These are phyloP conservation scores for Acanthopleura granulata DNA, from an alignment of 2,888 invertebrate genomes.

Conservation along the genomic window DNA sequence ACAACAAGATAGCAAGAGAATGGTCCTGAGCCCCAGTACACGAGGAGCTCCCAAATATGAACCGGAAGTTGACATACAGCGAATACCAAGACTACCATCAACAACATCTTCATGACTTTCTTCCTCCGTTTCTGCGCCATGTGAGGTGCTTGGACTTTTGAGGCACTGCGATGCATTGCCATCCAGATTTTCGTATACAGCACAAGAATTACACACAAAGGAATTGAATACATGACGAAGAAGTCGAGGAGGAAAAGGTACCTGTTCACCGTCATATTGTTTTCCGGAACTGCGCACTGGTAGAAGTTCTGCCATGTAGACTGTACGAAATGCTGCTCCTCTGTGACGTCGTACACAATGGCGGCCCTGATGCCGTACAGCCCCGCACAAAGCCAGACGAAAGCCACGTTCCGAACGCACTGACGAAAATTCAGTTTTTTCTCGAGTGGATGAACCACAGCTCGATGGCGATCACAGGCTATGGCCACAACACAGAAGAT, in stretches of 20 bases:
- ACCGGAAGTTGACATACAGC: constrained; percentile 16
- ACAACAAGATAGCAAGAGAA: background rate
- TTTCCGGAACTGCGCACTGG: background rate
- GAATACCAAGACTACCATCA: constrained; percentile 12
- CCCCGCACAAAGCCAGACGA: background rate
- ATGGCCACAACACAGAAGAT: constrained; percentile 12
- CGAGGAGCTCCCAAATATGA: background rate
- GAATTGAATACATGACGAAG: background rate
- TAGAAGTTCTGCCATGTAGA: background rate
- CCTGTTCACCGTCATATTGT: background rate
- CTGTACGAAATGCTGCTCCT: background rate
- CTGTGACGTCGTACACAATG: constrained; percentile 4
- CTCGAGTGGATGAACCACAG: background rate
- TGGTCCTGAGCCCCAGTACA: background rate
- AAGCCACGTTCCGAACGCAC: background rate
- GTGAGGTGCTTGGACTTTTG: background rate
- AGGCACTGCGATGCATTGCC: background rate
- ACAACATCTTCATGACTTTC: background rate
- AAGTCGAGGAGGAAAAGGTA: constrained; percentile 1
- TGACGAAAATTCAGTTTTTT: background rate
- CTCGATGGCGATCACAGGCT: constrained; percentile 13
- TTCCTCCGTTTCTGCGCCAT: background rate
- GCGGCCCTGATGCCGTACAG: constrained; percentile 15
- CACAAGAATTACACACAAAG: background rate
- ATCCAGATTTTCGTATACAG: background rate